phyloP scores from a whole-genome alignment of 1,140 invertebrate genomes.

The Pararge aegeria region DNA sequence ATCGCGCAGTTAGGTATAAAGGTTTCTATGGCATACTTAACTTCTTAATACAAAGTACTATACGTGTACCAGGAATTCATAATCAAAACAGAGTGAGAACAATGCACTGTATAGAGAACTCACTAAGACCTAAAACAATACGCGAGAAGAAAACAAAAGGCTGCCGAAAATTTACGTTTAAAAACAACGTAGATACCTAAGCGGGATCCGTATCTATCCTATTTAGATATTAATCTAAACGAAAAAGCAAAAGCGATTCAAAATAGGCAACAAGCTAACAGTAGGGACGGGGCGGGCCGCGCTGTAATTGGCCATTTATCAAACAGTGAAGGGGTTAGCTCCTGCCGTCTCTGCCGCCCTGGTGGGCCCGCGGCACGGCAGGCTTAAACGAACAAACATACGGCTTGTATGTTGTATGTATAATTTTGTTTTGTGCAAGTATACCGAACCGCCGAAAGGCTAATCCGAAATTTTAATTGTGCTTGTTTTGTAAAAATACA shows the following conservation, averaged over 20 bases:
- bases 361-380: conserved; percentile 46
- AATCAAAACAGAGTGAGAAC: conserved; percentile 39
- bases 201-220: conserved; percentile 77
- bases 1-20: no score
- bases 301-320: conserved; percentile 81
- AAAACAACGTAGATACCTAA: conserved; percentile 77
- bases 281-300: conserved; percentile 68
- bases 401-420: conserved; percentile 35
- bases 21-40: no score
- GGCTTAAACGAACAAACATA: conserved; percentile 69
- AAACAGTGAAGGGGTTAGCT: conserved; percentile 79
- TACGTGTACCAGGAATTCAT: conserved; percentile 45
- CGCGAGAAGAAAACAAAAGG: conserved; percentile 52
- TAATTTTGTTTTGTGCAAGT: conserved; percentile 33
- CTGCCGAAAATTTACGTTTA: conserved; percentile 73
- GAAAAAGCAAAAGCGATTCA: conserved; percentile 79
- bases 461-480: conserved; percentile 34
- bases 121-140: conserved; percentile 60
- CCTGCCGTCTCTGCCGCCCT: conserved; percentile 58
- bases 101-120: conserved; percentile 41
- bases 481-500: conserved; percentile 6
- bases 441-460: conserved; percentile 17
- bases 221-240: conserved; percentile 80
- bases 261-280: conserved; percentile 78
- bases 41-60: no score